Base-by-base conservation (phyloP, 2,888 invertebrate species). In the Trachelus troglodyta region DNA sequence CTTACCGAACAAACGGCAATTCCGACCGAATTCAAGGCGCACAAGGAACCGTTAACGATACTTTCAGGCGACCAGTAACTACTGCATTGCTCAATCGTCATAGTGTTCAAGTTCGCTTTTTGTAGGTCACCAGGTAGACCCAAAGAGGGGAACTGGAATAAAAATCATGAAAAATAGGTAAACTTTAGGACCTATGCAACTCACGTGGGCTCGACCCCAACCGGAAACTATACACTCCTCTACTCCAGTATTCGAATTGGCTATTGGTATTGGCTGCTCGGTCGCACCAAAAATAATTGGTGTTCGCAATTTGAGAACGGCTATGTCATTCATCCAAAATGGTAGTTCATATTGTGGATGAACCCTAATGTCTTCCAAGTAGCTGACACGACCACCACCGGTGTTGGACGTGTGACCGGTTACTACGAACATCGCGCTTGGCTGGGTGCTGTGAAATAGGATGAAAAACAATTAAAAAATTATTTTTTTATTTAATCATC, bases 231-330 rank as follows among this genome's bases (percentile, higher is more conserved):
- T 56, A 9, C 56, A 56, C 23, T 56, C 9, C 23, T 56, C 11
- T 11, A 35, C 69, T 6, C n/a, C 74, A 12, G 40, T 35, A 15
- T 77, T n/a, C 4, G 75, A 34, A 40, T 15, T 69, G 11, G 74
- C 77, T 15, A 77, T 75, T 3, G 77, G 77, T 37, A 77, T 75
- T 33, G 77, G 77, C 34, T 37, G 69, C 73, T 77, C 77, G 4
- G 40, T 35, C n/a, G 74, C 77, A n/a, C 35, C 34, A 30, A 69
- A 77, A 11, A 68, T n/a, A 34, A 77, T 77, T 33, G 77, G 77
- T 11, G 75, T 33, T 15, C 31, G 74, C 1, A 77, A 71, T 15
- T 77, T 77, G 37, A 77, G 34, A 30, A 77, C 33, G 1, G 77
- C 77, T n/a, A 77, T 77, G 37, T 77, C 77, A 11, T 77, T 77